Conservation (phyloP, 1,140 invertebrate genomes). For the Eumeta japonica region DNA sequence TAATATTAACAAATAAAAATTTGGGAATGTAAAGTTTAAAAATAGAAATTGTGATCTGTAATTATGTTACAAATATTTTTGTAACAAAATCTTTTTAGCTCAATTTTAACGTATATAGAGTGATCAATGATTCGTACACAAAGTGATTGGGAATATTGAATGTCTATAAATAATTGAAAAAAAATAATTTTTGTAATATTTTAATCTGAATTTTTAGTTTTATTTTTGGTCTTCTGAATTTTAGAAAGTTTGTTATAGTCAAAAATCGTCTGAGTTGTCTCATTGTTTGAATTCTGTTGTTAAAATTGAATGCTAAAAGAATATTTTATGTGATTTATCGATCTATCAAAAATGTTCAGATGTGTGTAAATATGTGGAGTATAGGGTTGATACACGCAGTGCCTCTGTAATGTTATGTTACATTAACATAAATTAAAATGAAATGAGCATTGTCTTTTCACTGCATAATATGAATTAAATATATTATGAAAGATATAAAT, state of each 20-base stretch:
- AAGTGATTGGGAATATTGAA: slow-evolving; percentile 6
- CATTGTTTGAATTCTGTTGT: too few relatives aligned
- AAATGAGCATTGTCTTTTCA: slow-evolving; percentile 52
- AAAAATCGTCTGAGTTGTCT: too few relatives aligned
- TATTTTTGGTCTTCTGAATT: too few relatives aligned
- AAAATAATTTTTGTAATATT: too few relatives aligned
- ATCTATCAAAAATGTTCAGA: slow-evolving; percentile 17
- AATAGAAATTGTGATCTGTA: slow-evolving; percentile 52
- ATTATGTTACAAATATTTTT: slow-evolving; percentile 53
- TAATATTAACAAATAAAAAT: not conserved
- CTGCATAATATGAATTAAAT: slow-evolving; percentile 17
- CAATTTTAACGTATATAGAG: slow-evolving; percentile 32
- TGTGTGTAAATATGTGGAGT: slow-evolving; percentile 38
- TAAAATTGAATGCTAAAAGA: too few relatives aligned
- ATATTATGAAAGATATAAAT: slow-evolving; percentile 10
- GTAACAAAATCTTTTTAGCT: slow-evolving; percentile 51
- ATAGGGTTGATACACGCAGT: slow-evolving; percentile 56
- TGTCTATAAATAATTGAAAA: slow-evolving; percentile 20
- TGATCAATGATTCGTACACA: not conserved
- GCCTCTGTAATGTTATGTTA: slow-evolving; percentile 60
- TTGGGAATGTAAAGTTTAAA: slow-evolving; percentile 24
- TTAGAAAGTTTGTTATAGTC: too few relatives aligned
- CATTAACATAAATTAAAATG: slow-evolving; percentile 60
- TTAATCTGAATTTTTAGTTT: too few relatives aligned
- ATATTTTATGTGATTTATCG: slow-evolving; percentile 20